Base-by-base conservation (phyloP, 2,113 vertebrate species). In the Mormyrus lacerda region DNA sequence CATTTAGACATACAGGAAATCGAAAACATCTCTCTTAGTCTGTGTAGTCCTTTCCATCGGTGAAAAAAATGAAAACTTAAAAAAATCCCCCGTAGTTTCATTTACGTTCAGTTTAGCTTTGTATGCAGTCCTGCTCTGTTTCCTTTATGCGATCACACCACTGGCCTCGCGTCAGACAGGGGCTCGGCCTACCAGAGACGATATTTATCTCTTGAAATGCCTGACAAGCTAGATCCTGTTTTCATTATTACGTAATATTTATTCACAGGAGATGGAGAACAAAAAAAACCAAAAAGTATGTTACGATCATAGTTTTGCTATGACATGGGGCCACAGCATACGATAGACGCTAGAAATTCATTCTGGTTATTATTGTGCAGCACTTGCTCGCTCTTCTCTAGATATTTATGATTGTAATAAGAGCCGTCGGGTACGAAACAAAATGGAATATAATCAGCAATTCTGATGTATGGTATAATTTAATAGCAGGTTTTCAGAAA, bases 161-260 rank as follows among this genome's bases (percentile, higher is more conserved):
- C 8, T 1, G 42, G 83, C 42, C 24, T 48, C 0, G 0, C 10
- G 9, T 50, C 44, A 85, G 83, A 48, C 21, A n/a, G 44, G 15
- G n/a, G 24, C 44, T 10, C 2, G 15, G n/a, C 24, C 83, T 27
- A 21, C 45, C 11, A 24, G 21, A 50, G 44, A 85, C 8, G 1
- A 11, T 13, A 50, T 85, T 42, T 85, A 24, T 21, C 44, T 85
- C 45, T 85, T 85, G 0, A 48, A 31, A 85, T 50, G 45, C 11
- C 24, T 21, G 21, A 50, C 44, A 31, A 47, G 47, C 83, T 85
- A 85, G 44, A 85, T 21, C 10, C 11, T 7, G n/a, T 11, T 9
- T n/a, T 85, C 83, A 50, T 50, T 85, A 85, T 85, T 85, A 48
- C 42, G n/a, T 85, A 85, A 85, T 85, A 85, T 85, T 85, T 48